Base-by-base conservation (phyloP, 2,113 vertebrate species). In the Pogonocichla stellata region DNA sequence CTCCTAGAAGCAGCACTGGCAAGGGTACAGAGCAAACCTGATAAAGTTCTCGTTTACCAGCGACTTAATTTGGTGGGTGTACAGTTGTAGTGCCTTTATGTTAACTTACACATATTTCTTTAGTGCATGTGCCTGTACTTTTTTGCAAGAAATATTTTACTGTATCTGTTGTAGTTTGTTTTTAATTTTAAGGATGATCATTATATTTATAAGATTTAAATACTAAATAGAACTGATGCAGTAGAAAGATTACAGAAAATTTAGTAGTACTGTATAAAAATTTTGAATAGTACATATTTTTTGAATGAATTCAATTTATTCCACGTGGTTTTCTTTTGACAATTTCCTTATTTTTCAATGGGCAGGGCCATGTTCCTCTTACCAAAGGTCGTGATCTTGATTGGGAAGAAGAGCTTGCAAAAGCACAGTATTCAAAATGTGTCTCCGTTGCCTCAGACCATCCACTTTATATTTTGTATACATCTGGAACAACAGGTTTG, bases 381-480 rank as follows among this genome's bases (percentile, higher is more conserved):
- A 90, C 47, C 58, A 87, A 96, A 12, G 98, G 98, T 28, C 88
- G 98, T 6, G 98, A 98, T 81, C 98, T 99, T 72, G 99, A 99
- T 80, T 99, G 99, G 99, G 98, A 99, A 20, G 98, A 99, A 93
- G 99, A 99, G 95, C 98, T 99, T 97, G 97, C 97, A 51, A 96
- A 98, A 64, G 98, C 99, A 71, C 95, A 80, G 9, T 97, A 95
- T 8, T 99, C 98, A 14, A 98, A 99, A 61, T 99, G 99, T 81
- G 98, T 99, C 31, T 86, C 99, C 0, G 94, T 99, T 47, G 97
- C 98, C 57, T 99, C 99, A 29, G 97, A 98, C 79, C 99, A 99
- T 75, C 99, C 99, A 0, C 98, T 99, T 48, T 99, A 99, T 57
- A 98, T 99, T 96, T 98, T 99, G 29, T 99, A 99, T 91, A 99